Evolutionary conservation across 2,113 vertebrate genomes (phyloP).

Genomic region (Oryzias curvinotus): DNA sequence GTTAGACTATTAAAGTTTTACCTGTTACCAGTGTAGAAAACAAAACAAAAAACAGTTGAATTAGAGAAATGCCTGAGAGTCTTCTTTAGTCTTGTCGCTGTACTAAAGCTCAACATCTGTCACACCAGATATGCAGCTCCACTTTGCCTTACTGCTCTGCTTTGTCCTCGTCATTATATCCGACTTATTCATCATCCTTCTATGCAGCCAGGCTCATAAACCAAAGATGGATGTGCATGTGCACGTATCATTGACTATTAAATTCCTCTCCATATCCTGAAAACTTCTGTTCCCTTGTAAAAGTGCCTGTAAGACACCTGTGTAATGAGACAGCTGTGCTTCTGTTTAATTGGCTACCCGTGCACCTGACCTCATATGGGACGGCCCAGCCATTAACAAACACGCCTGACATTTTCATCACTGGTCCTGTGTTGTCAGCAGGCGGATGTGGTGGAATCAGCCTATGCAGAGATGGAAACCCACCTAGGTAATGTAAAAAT

Average conservation of each 20-base stretch:
- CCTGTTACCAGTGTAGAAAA: too few species aligned
- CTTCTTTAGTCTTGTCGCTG: not conserved
- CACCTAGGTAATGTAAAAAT: not conserved
- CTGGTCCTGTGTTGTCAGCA: constrained; percentile 30
- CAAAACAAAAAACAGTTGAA: too few species aligned
- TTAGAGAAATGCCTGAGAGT: not conserved
- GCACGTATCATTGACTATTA: not conserved
- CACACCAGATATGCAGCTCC: constrained; percentile 1
- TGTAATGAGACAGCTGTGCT: constrained; percentile 9
- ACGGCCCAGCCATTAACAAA: constrained; percentile 50
- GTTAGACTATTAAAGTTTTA: too few species aligned
- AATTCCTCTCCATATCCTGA: constrained; percentile 9
- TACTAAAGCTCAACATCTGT: not conserved
- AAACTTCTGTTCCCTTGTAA: constrained; percentile 10
- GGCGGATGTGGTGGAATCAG: constrained; percentile 8
- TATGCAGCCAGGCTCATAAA: constrained; percentile 8
- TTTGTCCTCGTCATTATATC: constrained; percentile 24
- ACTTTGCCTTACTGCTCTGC: constrained; percentile 1
- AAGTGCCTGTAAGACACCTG: constrained; percentile 17
- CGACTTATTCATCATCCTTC: constrained; percentile 14
- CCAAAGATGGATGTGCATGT: constrained; percentile 2
- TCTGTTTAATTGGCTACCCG: constrained; percentile 38
- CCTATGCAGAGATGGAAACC: constrained; percentile 8
- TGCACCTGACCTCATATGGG: constrained; percentile 33
- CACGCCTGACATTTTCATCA: constrained; percentile 54